A percentile compares a stretch with the other conserved stretches of the same genome.
Evolutionary conservation across 23 tunicate genomes (phyloP).

Genomic region (Halocynthia roretzi): DNA sequence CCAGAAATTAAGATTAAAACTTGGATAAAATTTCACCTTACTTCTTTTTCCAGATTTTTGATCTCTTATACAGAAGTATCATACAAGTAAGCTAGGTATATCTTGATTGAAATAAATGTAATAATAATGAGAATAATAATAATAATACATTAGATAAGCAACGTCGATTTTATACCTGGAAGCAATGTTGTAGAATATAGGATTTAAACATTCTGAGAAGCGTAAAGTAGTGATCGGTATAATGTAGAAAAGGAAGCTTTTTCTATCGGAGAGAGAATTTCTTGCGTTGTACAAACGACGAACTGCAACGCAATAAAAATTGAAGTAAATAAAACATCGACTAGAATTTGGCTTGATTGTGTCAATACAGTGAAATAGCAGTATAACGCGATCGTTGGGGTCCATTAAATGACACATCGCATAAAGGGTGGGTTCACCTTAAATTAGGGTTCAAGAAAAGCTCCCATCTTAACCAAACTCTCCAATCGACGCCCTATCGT

Average conservation of each 20-base stretch:
- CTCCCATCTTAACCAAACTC: too few relatives aligned
- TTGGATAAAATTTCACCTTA: too few relatives aligned
- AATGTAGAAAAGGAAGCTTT: background rate
- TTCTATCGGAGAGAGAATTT: background rate
- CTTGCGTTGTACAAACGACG: background rate
- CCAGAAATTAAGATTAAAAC: too few relatives aligned
- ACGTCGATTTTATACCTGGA: background rate
- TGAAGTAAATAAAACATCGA: background rate
- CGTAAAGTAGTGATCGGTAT: background rate
- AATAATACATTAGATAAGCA: background rate
- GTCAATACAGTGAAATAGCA: background rate
- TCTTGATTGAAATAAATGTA: background rate
- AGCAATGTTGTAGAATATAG: background rate
- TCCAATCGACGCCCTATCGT: too few relatives aligned
- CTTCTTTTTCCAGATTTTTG: too few relatives aligned
- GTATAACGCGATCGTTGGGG: too few relatives aligned
- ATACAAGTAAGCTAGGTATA: too few relatives aligned
- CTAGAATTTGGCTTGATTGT: background rate
- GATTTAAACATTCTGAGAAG: conserved; percentile 1
- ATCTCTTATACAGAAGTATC: too few relatives aligned
- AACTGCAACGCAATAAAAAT: background rate
- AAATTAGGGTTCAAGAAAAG: too few relatives aligned
- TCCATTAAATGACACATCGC: too few relatives aligned
- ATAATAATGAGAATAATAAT: background rate
- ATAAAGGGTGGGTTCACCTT: too few relatives aligned